A percentile compares a stretch with the other conserved stretches of the same genome.
Evolutionary conservation across 1,140 invertebrate genomes (phyloP).

Genomic region (Bombus fervidus): DNA sequence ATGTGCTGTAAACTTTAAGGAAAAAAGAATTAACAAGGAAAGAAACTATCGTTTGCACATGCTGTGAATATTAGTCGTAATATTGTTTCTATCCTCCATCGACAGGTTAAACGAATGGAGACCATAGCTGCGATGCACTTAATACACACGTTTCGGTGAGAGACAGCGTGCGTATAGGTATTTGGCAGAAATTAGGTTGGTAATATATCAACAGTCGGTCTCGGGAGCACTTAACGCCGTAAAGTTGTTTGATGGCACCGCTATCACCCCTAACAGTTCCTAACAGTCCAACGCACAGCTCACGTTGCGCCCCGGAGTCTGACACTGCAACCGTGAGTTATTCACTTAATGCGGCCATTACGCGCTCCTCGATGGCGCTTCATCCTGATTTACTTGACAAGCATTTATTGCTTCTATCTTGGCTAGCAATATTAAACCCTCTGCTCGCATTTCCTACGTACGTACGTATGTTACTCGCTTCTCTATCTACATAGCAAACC

Average conservation of each 20-base stretch:
- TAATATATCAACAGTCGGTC: conserved; percentile 73
- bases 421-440: conserved; percentile 66
- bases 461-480: conserved; percentile 46
- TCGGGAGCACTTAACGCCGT: conserved; percentile 76
- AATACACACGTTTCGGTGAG: conserved; percentile 59
- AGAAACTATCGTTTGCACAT: neutral
- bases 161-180: conserved; percentile 52
- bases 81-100: neutral
- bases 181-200: conserved; percentile 75
- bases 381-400: conserved; percentile 81
- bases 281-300: conserved; percentile 69
- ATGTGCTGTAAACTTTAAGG: neutral
- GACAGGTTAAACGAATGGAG: conserved; percentile 41
- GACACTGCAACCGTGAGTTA: conserved; percentile 76
- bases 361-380: conserved; percentile 78
- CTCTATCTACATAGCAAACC: conserved; percentile 40
- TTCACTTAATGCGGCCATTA: conserved; percentile 81
- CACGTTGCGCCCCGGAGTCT: conserved; percentile 59
- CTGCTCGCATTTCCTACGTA: conserved; percentile 64
- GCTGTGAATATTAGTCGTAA: neutral
- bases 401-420: conserved; percentile 79
- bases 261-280: conserved; percentile 76
- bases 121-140: conserved; percentile 23
- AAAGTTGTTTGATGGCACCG: conserved; percentile 78
- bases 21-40: neutral